Conservation (phyloP, 2,888 invertebrate species). For the Candidula unifasciata region DNA sequence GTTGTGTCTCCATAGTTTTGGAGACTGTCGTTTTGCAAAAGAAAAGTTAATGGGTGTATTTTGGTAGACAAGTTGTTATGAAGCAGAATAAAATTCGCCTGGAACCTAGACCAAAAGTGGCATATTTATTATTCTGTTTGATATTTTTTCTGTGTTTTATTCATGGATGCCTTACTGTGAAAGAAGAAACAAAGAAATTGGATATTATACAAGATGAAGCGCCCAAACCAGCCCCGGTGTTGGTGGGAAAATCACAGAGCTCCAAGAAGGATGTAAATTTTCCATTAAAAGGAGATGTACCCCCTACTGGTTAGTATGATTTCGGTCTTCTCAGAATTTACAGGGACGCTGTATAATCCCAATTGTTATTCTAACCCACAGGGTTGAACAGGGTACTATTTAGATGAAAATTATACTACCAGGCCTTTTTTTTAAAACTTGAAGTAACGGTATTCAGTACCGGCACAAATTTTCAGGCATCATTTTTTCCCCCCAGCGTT, state of each 20-base stretch:
- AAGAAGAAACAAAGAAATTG: not conserved
- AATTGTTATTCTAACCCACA: too few relatives aligned
- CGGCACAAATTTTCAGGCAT: too few relatives aligned
- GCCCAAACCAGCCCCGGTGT: not conserved
- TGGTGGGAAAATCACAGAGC: not conserved
- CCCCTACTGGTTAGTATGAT: constrained; percentile 8
- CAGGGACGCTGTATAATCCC: too few relatives aligned
- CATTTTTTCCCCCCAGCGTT: too few relatives aligned
- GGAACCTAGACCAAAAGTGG: not conserved
- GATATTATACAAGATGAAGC: not conserved
- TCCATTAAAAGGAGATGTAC: not conserved
- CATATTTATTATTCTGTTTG: not conserved
- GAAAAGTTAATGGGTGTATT: not conserved
- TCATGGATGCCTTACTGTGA: constrained; percentile 2
- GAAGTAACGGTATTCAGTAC: too few relatives aligned
- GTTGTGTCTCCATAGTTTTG: not conserved
- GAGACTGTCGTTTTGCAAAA: not conserved
- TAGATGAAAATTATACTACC: too few relatives aligned
- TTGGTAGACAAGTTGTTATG: constrained; percentile 19
- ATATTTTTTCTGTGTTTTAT: not conserved
- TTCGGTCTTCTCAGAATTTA: not conserved
- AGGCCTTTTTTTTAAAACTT: too few relatives aligned
- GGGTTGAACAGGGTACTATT: too few relatives aligned
- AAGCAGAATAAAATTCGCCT: constrained; percentile 13
- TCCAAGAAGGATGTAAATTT: constrained; percentile 18